Evolutionary conservation across 2,888 invertebrate genomes (phyloP).

Genomic region (Dryocosmus kuriphilus): DNA sequence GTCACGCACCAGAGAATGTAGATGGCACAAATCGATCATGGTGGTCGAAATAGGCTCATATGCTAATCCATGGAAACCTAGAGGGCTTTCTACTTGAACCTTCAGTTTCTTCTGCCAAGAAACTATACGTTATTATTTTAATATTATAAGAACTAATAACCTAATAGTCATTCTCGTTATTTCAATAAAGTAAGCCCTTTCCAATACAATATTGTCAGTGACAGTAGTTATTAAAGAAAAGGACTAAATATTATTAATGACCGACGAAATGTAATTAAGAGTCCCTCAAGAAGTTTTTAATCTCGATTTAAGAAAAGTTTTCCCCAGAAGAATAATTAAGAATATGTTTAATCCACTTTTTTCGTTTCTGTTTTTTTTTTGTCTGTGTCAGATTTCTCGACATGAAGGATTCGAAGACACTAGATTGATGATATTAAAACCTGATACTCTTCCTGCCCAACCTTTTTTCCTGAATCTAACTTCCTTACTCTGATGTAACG

Average conservation of each 20-base stretch:
- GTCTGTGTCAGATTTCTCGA: background rate
- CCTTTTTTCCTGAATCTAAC: slow-evolving; percentile 17
- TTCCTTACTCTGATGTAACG: slow-evolving; percentile 25
- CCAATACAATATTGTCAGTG: background rate
- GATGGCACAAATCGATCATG: slow-evolving; percentile 3
- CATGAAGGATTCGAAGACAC: slow-evolving; percentile 10
- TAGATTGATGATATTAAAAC: slow-evolving; percentile 32
- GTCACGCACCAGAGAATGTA: background rate
- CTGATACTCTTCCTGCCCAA: background rate
- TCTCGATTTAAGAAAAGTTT: background rate
- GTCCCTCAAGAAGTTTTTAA: background rate
- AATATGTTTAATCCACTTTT: background rate
- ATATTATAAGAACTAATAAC: background rate
- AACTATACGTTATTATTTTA: background rate
- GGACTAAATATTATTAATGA: background rate
- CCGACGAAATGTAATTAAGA: background rate
- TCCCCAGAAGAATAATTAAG: background rate
- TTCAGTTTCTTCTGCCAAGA: background rate
- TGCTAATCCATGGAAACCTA: slow-evolving; percentile 21
- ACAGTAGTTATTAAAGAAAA: background rate
- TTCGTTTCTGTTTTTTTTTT: background rate
- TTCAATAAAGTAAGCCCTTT: background rate
- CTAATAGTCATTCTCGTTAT: background rate
- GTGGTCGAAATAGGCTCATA: slow-evolving; percentile 9
- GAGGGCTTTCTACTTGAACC: background rate